Base-by-base conservation (phyloP, 2,113 vertebrate genomes). In the Stegostoma tigrinum region DNA sequence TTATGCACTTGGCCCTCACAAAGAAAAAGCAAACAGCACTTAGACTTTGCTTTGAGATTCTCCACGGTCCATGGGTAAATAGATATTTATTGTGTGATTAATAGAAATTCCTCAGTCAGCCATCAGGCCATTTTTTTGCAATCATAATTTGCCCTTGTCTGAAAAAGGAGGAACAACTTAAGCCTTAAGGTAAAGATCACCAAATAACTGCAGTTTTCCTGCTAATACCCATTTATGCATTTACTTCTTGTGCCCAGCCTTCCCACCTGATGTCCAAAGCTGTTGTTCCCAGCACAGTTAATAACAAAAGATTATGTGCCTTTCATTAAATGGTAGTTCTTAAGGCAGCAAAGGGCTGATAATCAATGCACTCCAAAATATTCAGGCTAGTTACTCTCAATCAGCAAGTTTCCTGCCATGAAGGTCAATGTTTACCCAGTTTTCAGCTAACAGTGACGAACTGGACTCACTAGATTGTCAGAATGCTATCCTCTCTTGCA, bases 1-100 rank as follows among this genome's bases (percentile, higher is more conserved):
- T 34, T 24, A 2, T 61, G 24, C 27, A 34, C 52, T 34, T 55
- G 86, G 52, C 27, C 27, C 27, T 61, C 48, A 83, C 17, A 61
- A 30, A 34, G 85, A 61, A 90, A 30, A 24, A 55, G 86, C 27
- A 90, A 61, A 4, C 48, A 0, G 8, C 10, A 3, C 3, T 55
- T 6, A 48, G 21, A 30, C 24, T 61, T 89, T 89, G 48, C 3
- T 12, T 55, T 30, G 86, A 61, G 48, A 55, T 89, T 30, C 27
- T 10, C 27, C 8, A 61, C 15, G 86, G 2, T 0, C 52, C 12
- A 12, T 2, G 27, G 1, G 86, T 55, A 34, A 52, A 87, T 48
- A 52, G 52, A 90, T 55, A 90, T 34, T 67, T 68, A 94, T 45
- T 67, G 91, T 94, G 38, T 66, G 91, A 94, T 68, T 68, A 66